Evolutionary conservation across 2,888 invertebrate genomes (phyloP), one percentile per base, ranked within the genome.

Genomic region (Gasteruption jaculator): DNA sequence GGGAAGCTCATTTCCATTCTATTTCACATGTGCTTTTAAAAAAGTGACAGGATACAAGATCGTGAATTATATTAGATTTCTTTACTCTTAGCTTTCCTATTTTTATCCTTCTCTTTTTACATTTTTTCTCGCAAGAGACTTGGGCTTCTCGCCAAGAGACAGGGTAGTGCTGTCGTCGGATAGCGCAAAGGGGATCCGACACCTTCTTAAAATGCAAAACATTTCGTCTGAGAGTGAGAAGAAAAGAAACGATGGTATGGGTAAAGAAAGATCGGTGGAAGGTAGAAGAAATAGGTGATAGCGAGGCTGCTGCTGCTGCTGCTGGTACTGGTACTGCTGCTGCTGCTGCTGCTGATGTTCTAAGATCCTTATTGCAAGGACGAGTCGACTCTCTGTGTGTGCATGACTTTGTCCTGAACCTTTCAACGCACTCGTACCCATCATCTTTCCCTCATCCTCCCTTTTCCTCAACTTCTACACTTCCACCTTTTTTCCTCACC

Each of bases 171-270:
- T 49, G 56, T 57, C 58, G 50, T 58, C 52, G 54, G 48, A 50
- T 57, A 51, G 57, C 54, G 58, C 53, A 58, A 61, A 60, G 56
- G 54, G 52, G 56, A 59, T 57, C 57, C 58, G 58, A 62, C 61
- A 67, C 58, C 67, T 68, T 67, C 60, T 67, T 66, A 68, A 68
- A 65, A 68, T 68, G 68, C 66, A 68, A 68, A 68, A 68, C 66
- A 67, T 60, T 59, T 52, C 58, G 57, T 54, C 56, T 50, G 52
- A 53, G 52, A 49, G 56, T 50, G 50, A 50, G 47, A 43, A 31
- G 11, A 38, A 31, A 38, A 46, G 41, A 29, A 19, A 31, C 29
- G 36, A 12, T 26, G 31, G 36, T 27, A 30, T 25, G 24, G 25
- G 35, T 31, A 35, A 34, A 43, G 43, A 39, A 38, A 32, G 42